phyloP scores from a whole-genome alignment of 2,888 invertebrate species.

The Polymixis flavicincta region DNA sequence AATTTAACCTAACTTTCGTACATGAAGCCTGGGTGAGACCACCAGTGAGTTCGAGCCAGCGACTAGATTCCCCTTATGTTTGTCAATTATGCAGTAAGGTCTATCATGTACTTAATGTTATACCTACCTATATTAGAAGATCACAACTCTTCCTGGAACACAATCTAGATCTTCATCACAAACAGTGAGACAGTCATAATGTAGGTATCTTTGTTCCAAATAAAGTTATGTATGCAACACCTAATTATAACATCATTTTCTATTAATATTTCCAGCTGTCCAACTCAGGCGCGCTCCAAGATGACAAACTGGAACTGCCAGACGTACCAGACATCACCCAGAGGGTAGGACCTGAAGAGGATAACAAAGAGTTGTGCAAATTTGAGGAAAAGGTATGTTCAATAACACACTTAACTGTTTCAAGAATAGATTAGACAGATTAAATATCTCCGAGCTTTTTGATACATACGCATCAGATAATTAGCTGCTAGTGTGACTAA shows the following conservation, averaged over 20 bases:
- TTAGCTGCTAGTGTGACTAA: too few species aligned
- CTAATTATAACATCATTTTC: background rate
- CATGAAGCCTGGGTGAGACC: too few species aligned
- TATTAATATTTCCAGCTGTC: constrained; percentile 68
- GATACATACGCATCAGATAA: too few species aligned
- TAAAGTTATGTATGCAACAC: too few species aligned
- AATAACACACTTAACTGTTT: too few species aligned
- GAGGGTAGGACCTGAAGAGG: constrained; percentile 83
- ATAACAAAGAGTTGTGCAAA: constrained; percentile 83
- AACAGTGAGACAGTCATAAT: background rate
- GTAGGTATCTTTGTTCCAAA: background rate
- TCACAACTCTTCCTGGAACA: background rate
- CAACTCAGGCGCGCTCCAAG: constrained; percentile 73
- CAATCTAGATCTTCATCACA: background rate
- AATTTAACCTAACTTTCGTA: too few species aligned
- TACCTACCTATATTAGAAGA: background rate
- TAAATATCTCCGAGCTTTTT: too few species aligned
- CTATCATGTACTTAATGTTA: background rate
- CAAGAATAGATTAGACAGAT: too few species aligned
- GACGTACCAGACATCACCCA: constrained; percentile 85
- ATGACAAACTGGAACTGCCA: constrained; percentile 74
- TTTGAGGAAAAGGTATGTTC: constrained; percentile 77
- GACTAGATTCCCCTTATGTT: too few species aligned
- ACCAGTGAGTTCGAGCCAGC: too few species aligned
- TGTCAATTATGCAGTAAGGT: background rate